These are phyloP conservation scores for Archivesica marissinica DNA, from an alignment of 1,140 invertebrate genomes.

Conservation along the genomic window DNA sequence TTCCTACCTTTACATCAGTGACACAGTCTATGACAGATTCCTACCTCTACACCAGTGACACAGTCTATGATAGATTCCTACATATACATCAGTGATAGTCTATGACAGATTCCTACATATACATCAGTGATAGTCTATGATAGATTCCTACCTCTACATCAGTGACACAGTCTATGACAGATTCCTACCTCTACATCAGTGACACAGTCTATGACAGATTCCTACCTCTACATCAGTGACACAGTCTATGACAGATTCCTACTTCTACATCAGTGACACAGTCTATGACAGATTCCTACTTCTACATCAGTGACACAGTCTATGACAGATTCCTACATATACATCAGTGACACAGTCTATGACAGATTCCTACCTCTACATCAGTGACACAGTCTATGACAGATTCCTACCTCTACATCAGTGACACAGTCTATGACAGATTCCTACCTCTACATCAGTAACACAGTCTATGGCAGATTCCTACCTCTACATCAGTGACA, in stretches of 20 bases:
- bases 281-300: slow-evolving; percentile 73
- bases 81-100: slow-evolving; percentile 71
- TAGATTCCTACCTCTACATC: slow-evolving; percentile 71
- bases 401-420: slow-evolving; percentile 70
- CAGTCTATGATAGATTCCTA: slow-evolving; percentile 74
- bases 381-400: slow-evolving; percentile 76
- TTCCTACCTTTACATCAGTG: slow-evolving; percentile 69
- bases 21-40: slow-evolving; percentile 76
- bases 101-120: slow-evolving; percentile 74
- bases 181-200: slow-evolving; percentile 69
- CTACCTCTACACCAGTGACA: slow-evolving; percentile 74
- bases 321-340: slow-evolving; percentile 74
- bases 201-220: slow-evolving; percentile 75
- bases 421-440: slow-evolving; percentile 76
- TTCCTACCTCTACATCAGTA: slow-evolving; percentile 70
- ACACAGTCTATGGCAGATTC: slow-evolving; percentile 75
- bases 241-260: slow-evolving; percentile 72
- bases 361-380: slow-evolving; percentile 72
- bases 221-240: slow-evolving; percentile 74
- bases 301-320: slow-evolving; percentile 73
- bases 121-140: slow-evolving; percentile 73
- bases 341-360: slow-evolving; percentile 75
- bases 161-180: slow-evolving; percentile 76
- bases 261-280: slow-evolving; percentile 76
- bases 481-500: slow-evolving; percentile 74